phyloP scores from a whole-genome alignment of 2,888 invertebrate species.

The Chrysolina oricalcia region DNA sequence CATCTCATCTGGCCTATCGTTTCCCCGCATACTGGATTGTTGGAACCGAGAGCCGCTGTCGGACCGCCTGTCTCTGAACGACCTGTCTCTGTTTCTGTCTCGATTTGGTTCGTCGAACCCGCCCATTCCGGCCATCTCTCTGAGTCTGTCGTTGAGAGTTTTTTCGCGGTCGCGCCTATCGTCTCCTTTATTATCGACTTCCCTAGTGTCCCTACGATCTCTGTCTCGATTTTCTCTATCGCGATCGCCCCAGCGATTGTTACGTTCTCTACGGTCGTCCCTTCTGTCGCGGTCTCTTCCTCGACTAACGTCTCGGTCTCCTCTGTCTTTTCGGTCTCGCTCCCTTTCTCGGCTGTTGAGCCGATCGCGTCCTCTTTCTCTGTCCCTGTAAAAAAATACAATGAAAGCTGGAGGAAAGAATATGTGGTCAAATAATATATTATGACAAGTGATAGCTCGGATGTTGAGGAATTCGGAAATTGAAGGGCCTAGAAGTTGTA shows the following conservation, averaged over 20 bases:
- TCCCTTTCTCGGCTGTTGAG: conserved; percentile 54
- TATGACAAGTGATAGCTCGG: too few species aligned
- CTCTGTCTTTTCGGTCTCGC: conserved; percentile 52
- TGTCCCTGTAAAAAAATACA: conserved; percentile 31
- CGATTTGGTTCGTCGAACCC: conserved; percentile 44
- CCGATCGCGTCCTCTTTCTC: conserved; percentile 32
- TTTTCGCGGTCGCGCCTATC: conserved; percentile 63
- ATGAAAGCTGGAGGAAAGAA: not conserved
- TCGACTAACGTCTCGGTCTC: conserved; percentile 30
- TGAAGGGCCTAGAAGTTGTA: too few species aligned
- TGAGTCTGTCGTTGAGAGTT: conserved; percentile 64
- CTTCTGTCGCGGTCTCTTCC: conserved; percentile 57
- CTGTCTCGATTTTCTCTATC: conserved; percentile 58
- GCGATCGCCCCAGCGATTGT: conserved; percentile 67
- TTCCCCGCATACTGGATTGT: not conserved
- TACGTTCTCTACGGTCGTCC: conserved; percentile 58
- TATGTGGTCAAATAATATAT: not conserved
- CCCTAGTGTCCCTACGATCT: conserved; percentile 48
- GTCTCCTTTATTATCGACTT: conserved; percentile 33
- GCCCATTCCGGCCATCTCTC: conserved; percentile 66
- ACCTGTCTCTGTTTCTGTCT: conserved; percentile 44
- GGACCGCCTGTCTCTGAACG: conserved; percentile 26
- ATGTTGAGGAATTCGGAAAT: too few species aligned
- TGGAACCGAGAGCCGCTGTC: conserved; percentile 30
- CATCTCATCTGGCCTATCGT: not conserved